A percentile compares a stretch with the other conserved stretches of the same genome.
Conservation (phyloP, 2,797 vertebrate species). For the Calcarius lapponicus region DNA sequence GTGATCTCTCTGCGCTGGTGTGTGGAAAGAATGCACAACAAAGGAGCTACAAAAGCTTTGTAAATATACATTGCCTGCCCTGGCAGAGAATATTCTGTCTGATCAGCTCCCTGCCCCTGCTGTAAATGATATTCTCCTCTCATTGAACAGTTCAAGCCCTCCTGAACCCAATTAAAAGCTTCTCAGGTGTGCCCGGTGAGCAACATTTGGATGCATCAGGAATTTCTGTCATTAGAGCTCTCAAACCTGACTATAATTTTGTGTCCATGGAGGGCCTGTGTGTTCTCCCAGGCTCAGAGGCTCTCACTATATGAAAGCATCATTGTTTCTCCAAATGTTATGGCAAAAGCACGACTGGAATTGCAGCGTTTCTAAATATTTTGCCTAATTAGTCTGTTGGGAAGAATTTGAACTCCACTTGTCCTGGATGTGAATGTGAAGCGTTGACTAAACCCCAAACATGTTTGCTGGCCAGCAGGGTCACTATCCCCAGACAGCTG, state of each 20-base stretch:
- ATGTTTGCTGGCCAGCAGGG: not conserved
- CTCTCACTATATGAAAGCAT: not conserved
- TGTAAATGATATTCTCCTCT: not conserved
- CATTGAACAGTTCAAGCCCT: not conserved
- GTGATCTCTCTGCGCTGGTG: conserved; percentile 1
- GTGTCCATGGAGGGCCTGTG: not conserved
- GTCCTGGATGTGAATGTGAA: conserved; percentile 14
- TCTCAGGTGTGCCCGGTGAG: not conserved
- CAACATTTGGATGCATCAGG: not conserved
- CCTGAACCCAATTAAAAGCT: not conserved
- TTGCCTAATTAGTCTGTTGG: conserved; percentile 53
- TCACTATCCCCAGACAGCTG: not conserved
- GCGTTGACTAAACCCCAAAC: not conserved
- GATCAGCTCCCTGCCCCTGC: not conserved
- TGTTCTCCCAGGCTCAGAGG: not conserved
- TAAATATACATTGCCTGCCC: conserved; percentile 10
- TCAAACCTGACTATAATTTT: not conserved
- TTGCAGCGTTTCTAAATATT: conserved; percentile 55
- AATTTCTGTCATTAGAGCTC: not conserved
- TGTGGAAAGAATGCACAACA: conserved; percentile 47
- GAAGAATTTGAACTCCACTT: conserved; percentile 62
- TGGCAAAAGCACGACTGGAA: conserved; percentile 26
- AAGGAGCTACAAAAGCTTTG: conserved; percentile 33
- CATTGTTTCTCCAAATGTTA: conserved; percentile 41
- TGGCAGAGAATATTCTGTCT: conserved; percentile 5